Percentiles rank a stretch among this genome's conserved stretches.
Evolutionary conservation across 2,113 vertebrate genomes (phyloP).

Genomic region (Agelaius phoeniceus): DNA sequence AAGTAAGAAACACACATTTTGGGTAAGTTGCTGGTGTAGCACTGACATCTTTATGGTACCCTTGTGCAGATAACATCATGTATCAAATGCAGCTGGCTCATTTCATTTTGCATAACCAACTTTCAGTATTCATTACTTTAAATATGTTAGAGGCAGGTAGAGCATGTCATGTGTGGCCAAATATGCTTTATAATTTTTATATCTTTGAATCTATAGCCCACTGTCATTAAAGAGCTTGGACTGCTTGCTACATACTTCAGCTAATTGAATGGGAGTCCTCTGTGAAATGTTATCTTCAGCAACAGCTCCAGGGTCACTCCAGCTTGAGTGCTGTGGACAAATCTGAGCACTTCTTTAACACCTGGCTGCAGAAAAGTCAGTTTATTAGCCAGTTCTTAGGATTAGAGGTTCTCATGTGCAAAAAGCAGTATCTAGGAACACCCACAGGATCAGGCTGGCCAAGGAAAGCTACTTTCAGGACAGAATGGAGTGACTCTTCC

Average conservation of each 20-base stretch:
- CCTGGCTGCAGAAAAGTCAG: background rate
- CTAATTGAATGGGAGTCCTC: background rate
- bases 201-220: background rate
- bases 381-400: background rate
- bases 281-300: background rate
- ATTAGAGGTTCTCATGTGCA: background rate
- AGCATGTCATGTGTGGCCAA: background rate
- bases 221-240: background rate
- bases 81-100: background rate
- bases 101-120: background rate
- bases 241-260: background rate
- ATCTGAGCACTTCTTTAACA: background rate
- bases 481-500: background rate
- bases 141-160: background rate
- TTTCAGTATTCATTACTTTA: background rate
- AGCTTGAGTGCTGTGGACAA: accelerated
- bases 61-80: background rate
- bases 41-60: background rate
- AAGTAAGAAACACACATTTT: background rate
- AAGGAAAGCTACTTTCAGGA: background rate
- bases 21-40: background rate
- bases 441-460: background rate
- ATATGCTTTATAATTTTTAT: background rate
- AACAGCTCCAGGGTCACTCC: background rate
- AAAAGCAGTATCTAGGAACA: background rate